These are phyloP conservation scores for Neogobius melanostomus DNA, from an alignment of 2,113 vertebrate genomes.

Conservation along the genomic window DNA sequence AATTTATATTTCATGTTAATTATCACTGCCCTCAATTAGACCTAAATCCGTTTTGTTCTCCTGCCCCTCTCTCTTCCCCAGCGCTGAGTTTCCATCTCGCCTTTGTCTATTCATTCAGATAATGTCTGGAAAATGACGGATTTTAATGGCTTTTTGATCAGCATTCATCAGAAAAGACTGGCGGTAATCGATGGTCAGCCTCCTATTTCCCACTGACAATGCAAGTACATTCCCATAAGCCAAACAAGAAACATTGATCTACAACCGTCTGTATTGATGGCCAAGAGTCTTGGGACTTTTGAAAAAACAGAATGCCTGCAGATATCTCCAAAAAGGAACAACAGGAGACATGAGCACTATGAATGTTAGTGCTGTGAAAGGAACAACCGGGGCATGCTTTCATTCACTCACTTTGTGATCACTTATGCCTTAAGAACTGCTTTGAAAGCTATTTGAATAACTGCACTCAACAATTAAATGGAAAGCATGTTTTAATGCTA, in stretches of 20 bases:
- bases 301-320: not conserved
- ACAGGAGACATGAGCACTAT: not conserved
- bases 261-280: slow-evolving; percentile 1
- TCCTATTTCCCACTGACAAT: slow-evolving; percentile 23
- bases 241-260: slow-evolving; percentile 34
- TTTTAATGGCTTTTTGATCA: slow-evolving; percentile 55
- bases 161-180: slow-evolving; percentile 25
- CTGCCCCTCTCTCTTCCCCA: slow-evolving; percentile 10
- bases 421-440: no score
- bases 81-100: slow-evolving; percentile 1
- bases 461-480: no score
- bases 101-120: slow-evolving; percentile 12
- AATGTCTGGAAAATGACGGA: slow-evolving; percentile 28
- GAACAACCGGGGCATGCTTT: not conserved
- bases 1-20: slow-evolving; percentile 18
- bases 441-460: no score
- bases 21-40: slow-evolving; percentile 20
- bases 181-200: slow-evolving; percentile 34
- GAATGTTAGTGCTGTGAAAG: not conserved
- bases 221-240: slow-evolving; percentile 39
- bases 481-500: no score
- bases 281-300: not conserved
- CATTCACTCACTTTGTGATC: no score
- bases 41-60: not conserved
- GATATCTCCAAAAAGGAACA: not conserved